Conservation (phyloP, 2,888 invertebrate genomes). For the Cataglyphis altisquamis region DNA sequence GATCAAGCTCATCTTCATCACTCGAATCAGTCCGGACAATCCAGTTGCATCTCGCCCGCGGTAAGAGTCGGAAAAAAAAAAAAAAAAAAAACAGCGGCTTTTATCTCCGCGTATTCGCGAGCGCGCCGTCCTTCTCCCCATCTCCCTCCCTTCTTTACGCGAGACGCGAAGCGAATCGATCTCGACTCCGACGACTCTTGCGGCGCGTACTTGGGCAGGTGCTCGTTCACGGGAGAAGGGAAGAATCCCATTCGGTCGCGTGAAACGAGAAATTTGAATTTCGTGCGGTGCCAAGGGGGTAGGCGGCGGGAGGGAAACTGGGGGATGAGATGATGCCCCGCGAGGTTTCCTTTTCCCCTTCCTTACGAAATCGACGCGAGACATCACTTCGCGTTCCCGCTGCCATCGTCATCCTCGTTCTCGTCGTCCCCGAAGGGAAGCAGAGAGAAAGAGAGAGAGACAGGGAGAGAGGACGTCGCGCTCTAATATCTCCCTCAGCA, state of each 20-base stretch:
- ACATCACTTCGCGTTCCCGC: constrained; percentile 53
- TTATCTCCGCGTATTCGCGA: constrained; percentile 70
- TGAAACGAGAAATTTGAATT: constrained; percentile 76
- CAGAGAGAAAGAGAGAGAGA: neutral
- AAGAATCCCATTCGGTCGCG: constrained; percentile 72
- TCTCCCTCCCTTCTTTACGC: constrained; percentile 74
- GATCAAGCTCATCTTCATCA: constrained; percentile 28
- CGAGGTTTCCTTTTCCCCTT: constrained; percentile 63
- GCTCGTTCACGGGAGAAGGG: constrained; percentile 66
- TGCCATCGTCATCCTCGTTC: constrained; percentile 5
- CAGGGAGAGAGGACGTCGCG: constrained; percentile 11
- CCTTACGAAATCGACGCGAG: constrained; percentile 66
- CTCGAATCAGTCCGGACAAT: constrained; percentile 24
- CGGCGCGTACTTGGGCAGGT: constrained; percentile 64
- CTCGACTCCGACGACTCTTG: constrained; percentile 57
- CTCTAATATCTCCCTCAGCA: constrained; percentile 79
- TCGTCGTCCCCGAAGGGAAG: neutral
- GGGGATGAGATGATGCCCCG: constrained; percentile 55
- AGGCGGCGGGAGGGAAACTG: neutral
- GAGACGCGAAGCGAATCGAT: constrained; percentile 71
- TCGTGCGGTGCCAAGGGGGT: constrained; percentile 58
- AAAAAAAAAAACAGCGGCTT: constrained; percentile 30
- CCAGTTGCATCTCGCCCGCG: constrained; percentile 25
- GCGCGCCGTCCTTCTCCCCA: constrained; percentile 77
- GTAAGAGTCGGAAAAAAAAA: neutral